phyloP scores from a whole-genome alignment of 2,797 vertebrate genomes.

The Clamator glandarius region DNA sequence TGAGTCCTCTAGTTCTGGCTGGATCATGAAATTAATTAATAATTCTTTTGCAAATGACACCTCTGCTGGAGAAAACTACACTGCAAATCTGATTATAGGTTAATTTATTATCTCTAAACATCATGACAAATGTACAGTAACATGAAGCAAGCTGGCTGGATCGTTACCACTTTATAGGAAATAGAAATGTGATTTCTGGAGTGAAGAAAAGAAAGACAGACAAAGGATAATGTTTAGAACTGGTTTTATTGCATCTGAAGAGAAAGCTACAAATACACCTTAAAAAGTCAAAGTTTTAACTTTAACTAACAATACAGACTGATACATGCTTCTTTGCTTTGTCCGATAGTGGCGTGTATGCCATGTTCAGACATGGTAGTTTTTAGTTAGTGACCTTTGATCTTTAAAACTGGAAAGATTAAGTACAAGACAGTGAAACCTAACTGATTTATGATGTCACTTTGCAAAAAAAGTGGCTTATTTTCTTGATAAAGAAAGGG shows the following conservation, averaged over 20 bases:
- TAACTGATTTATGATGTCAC: neutral
- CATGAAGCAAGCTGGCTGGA: neutral
- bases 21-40: neutral
- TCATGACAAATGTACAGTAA: neutral
- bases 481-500: neutral
- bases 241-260: neutral
- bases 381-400: neutral
- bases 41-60: neutral
- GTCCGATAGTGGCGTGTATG: neutral
- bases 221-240: neutral
- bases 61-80: neutral
- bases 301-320: neutral
- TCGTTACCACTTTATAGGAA: neutral
- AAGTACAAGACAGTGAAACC: neutral
- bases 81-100: neutral
- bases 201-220: neutral
- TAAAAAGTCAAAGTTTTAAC: neutral
- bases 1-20: neutral
- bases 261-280: neutral
- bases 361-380: neutral
- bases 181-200: neutral
- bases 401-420: neutral
- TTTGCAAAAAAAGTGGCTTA: neutral
- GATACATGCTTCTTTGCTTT: neutral
- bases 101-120: slow-evolving; percentile 6